These are phyloP conservation scores for Tanypteryx hageni DNA, from an alignment of 2,888 invertebrate genomes.

Conservation along the genomic window DNA sequence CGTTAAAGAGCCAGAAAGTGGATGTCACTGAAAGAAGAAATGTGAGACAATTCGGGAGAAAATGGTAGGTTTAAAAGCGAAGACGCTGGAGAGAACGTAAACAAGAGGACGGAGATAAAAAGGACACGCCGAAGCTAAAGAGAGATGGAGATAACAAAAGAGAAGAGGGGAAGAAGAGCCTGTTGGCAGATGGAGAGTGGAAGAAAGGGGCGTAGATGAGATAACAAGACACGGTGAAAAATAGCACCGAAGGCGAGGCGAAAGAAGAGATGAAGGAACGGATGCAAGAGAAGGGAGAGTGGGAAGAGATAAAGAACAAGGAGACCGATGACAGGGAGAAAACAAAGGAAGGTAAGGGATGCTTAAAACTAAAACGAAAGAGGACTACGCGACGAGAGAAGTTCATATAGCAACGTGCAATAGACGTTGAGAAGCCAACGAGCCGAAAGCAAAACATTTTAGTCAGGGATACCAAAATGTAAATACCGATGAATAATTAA, in stretches of 20 bases:
- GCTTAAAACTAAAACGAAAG: not conserved
- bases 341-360: not conserved
- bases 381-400: not conserved
- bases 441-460: not conserved
- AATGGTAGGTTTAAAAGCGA: too few relatives aligned
- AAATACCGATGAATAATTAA: not conserved
- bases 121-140: not conserved
- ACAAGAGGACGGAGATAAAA: not conserved
- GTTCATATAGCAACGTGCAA: not conserved
- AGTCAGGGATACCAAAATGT: not conserved
- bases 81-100: not conserved
- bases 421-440: not conserved
- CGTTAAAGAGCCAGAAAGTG: too few relatives aligned
- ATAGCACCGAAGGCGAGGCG: not conserved
- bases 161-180: not conserved
- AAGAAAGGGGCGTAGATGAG: not conserved
- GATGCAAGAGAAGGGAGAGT: not conserved
- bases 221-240: conserved; percentile 18
- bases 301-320: not conserved
- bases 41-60: too few relatives aligned
- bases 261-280: not conserved
- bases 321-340: not conserved
- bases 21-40: too few relatives aligned
- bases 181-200: not conserved
- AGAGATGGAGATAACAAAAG: conserved; percentile 19